phyloP scores from a whole-genome alignment of 2,113 vertebrate species.

The Mormyrus lacerda region DNA sequence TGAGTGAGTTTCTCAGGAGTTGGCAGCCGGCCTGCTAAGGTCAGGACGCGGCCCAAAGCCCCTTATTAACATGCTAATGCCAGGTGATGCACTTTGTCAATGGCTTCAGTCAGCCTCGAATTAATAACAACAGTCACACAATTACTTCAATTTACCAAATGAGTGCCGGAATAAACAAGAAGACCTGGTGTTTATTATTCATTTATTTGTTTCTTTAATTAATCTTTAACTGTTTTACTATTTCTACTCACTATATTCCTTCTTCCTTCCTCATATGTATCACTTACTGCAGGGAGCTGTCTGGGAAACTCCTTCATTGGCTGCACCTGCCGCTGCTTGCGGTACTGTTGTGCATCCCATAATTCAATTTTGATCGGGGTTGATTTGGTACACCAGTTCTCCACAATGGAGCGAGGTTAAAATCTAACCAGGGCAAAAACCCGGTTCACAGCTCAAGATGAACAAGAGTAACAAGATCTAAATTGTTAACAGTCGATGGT shows the following conservation, averaged over 20 bases:
- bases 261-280: neutral
- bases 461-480: neutral
- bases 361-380: neutral
- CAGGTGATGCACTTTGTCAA: neutral
- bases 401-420: neutral
- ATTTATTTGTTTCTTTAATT: neutral
- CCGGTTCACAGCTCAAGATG: neutral
- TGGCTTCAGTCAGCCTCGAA: neutral
- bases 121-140: neutral
- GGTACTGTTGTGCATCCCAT: neutral
- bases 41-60: neutral
- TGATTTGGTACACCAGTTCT: neutral
- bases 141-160: neutral
- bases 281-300: neutral
- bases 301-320: neutral
- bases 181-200: neutral
- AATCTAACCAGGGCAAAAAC: neutral
- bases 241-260: neutral
- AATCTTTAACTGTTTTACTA: neutral
- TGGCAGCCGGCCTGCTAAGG: neutral
- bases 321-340: neutral
- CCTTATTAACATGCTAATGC: neutral
- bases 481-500: neutral
- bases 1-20: neutral
- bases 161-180: neutral